Conservation (phyloP, 2,888 invertebrate genomes). For the Heteromurus nitidus region DNA sequence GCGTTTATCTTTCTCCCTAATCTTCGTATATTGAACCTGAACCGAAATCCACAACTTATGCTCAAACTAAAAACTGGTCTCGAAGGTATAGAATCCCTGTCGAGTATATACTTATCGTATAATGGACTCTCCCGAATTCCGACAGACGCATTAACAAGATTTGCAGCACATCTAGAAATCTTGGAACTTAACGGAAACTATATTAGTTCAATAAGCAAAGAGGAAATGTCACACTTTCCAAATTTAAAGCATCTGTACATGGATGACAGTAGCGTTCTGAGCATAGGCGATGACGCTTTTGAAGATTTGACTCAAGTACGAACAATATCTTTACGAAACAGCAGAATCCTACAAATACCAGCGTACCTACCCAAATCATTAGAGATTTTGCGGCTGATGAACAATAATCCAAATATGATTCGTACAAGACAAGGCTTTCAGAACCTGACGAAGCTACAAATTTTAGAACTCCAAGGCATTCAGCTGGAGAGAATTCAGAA, state of each 20-base stretch:
- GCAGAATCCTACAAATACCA: conserved; percentile 54
- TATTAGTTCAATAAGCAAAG: conserved; percentile 30
- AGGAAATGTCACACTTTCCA: conserved; percentile 50
- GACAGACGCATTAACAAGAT: conserved; percentile 33
- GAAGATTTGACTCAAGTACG: conserved; percentile 37
- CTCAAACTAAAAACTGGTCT: conserved; percentile 40
- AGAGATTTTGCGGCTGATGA: not conserved
- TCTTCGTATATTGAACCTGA: conserved; percentile 58
- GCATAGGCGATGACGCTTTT: conserved; percentile 56
- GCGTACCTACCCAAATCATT: conserved; percentile 24
- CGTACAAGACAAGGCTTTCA: conserved; percentile 20
- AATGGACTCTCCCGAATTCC: conserved; percentile 61
- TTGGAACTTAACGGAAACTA: conserved; percentile 63
- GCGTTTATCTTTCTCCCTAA: conserved; percentile 56
- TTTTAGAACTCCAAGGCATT: conserved; percentile 25
- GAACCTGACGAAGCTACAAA: conserved; percentile 36
- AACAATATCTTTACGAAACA: conserved; percentile 42
- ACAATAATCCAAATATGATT: not conserved
- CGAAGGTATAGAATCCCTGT: conserved; percentile 31
- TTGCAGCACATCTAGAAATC: conserved; percentile 16
- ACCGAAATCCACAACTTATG: conserved; percentile 63
- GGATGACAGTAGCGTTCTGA: conserved; percentile 51
- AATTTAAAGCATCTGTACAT: conserved; percentile 58
- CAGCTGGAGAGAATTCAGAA: conserved; percentile 27
- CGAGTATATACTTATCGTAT: conserved; percentile 21